A percentile compares a stretch with the other conserved stretches of the same genome.
phyloP scores from a whole-genome alignment of 2,113 vertebrate species.

The Pitta sordida region DNA sequence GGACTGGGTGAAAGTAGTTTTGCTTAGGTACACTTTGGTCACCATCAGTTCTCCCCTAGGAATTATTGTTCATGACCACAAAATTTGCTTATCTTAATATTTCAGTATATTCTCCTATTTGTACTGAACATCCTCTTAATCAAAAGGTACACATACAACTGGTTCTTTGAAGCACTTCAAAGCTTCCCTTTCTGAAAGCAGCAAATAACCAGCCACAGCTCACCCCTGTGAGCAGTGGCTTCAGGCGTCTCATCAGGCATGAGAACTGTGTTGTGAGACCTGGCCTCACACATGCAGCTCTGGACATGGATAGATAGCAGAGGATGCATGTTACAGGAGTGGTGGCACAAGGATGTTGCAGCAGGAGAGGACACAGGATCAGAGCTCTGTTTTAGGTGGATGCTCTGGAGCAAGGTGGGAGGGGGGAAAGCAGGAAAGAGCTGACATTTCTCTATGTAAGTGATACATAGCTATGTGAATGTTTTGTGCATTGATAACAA shows the following conservation, averaged over 20 bases:
- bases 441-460: not conserved
- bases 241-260: not conserved
- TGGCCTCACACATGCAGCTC: fast-evolving
- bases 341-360: fast-evolving
- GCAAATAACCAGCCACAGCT: not conserved
- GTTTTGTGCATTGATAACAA: not conserved
- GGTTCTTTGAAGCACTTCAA: conserved; percentile 64
- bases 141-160: conserved; percentile 46
- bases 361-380: not conserved
- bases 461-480: not conserved
- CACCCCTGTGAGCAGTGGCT: not conserved
- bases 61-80: conserved; percentile 33
- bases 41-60: not conserved
- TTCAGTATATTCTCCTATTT: conserved; percentile 59
- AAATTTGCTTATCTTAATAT: conserved; percentile 58
- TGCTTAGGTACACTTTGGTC: conserved; percentile 39
- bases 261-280: not conserved
- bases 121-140: conserved; percentile 55
- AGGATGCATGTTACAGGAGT: not conserved
- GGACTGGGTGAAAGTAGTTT: not conserved
- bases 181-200: conserved; percentile 9
- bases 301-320: not conserved
- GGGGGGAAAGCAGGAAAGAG: not conserved
- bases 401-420: not conserved
- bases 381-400: not conserved